Base-by-base conservation (phyloP, 2,888 invertebrate species). In the Aleiodes leptofemur region DNA sequence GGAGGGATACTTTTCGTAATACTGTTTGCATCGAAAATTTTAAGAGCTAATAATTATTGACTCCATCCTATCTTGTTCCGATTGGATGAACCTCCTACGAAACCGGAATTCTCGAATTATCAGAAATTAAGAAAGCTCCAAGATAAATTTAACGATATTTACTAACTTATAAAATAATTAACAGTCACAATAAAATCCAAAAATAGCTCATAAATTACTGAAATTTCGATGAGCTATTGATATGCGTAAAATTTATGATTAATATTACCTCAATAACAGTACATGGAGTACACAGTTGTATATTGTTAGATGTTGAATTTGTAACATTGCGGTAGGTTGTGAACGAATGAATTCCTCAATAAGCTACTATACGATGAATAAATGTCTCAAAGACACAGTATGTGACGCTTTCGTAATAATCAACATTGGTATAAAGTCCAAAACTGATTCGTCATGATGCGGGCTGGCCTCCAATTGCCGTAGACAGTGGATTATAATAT, bases 301-400 rank as follows among this genome's bases (percentile, higher is more conserved):
- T 61, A 61, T 38, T 61, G 43, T 38, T 61, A 61, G 79, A 79
- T 76, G 78, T 78, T 79, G 76, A 57, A 72, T 79, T 78, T 14
- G 48, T 48, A 48, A 72, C 55, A 77, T 80, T 80, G 80, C 78
- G 79, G 80, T 80, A 80, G 80, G 80, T 79, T 80, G 73, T 55
- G 78, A 38, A 69, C 34, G 53, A 68, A 76, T 23, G 77, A 78
- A 80, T 73, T 75, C 73, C 72, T 77, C 71, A 77, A 76, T 73
- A 77, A 80, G 70, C 77, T 69, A 73, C 51, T 38, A 34, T 56
- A 48, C 43, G 61, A 74, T 75, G 75, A 77, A 74, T 59, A 76
- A 78, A 76, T 16, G 61, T 43, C 23, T 70, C 55, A 38, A 13
- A 48, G 29, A 29, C 57, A 48, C 48, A 34, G 34, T 56, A 23